Percentiles rank a stretch among this genome's conserved stretches.
phyloP scores from a whole-genome alignment of 2,888 invertebrate genomes.

The Trachelus tabidus region DNA sequence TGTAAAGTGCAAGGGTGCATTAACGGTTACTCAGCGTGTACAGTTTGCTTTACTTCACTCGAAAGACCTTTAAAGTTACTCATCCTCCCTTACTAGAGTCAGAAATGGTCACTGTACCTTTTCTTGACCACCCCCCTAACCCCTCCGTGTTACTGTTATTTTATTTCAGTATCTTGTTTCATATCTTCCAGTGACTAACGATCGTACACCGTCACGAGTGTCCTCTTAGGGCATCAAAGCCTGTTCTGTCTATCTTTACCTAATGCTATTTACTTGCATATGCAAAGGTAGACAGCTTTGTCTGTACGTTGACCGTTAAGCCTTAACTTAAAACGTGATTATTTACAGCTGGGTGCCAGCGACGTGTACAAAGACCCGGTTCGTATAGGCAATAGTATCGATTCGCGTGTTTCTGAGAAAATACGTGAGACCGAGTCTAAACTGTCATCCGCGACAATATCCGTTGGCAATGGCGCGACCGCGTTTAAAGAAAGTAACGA shows the following conservation, averaged over 20 bases:
- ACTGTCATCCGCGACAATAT: not conserved
- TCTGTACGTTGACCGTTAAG: not conserved
- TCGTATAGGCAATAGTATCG: conserved; percentile 32
- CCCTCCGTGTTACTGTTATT: not conserved
- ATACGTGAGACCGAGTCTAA: conserved; percentile 23
- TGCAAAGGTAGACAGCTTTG: not conserved
- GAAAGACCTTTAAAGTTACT: not conserved
- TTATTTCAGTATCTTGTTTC: not conserved
- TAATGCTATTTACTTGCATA: not conserved
- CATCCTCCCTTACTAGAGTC: not conserved
- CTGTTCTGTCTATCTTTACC: not conserved
- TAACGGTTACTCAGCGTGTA: not conserved
- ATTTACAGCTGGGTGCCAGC: conserved; percentile 16
- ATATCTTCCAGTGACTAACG: not conserved
- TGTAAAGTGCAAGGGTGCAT: not conserved
- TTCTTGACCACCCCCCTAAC: no score
- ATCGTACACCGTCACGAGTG: not conserved
- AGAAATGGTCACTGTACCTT: not conserved
- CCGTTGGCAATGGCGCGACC: not conserved
- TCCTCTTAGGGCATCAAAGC: not conserved
- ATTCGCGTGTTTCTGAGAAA: conserved; percentile 30
- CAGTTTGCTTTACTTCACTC: not conserved
- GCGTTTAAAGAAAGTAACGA: not conserved
- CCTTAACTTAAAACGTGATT: not conserved
- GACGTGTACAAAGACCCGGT: conserved; percentile 7